Evolutionary conservation across 2,888 invertebrate genomes (phyloP).

Genomic region (Parnassius apollo): DNA sequence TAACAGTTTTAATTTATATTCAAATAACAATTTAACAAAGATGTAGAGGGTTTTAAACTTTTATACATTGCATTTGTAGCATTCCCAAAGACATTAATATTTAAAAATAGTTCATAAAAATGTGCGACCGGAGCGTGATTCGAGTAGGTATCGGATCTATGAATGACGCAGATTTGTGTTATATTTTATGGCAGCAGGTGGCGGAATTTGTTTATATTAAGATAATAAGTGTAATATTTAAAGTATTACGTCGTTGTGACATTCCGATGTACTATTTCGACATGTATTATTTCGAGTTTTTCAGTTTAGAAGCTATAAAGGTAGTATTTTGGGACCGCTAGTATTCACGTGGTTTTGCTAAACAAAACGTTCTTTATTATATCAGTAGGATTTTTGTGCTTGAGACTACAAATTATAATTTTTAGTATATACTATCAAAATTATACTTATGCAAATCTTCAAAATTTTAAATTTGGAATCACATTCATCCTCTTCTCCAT

Average conservation of each 20-base stretch:
- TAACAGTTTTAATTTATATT: no score
- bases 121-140: conserved; percentile 19
- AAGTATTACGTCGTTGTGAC: conserved; percentile 12
- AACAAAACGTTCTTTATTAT: no score
- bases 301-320: conserved; percentile 16
- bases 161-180: conserved; percentile 36
- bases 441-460: no score
- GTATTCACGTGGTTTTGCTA: neutral
- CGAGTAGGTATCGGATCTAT: conserved; percentile 26
- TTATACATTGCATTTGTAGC: neutral
- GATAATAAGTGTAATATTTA: conserved; percentile 30
- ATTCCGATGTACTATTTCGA: neutral
- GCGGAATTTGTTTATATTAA: conserved; percentile 33
- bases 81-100: conserved; percentile 16
- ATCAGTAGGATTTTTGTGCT: no score
- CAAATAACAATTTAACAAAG: no score
- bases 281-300: conserved; percentile 16
- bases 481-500: no score
- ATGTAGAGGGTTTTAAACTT: neutral
- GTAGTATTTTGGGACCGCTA: conserved; percentile 11
- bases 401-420: no score
- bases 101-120: conserved; percentile 26
- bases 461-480: no score
- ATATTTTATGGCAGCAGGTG: conserved; percentile 51
- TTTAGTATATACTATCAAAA: no score